Base-by-base conservation (phyloP, 2,797 vertebrate species). In the Pampus argenteus region DNA sequence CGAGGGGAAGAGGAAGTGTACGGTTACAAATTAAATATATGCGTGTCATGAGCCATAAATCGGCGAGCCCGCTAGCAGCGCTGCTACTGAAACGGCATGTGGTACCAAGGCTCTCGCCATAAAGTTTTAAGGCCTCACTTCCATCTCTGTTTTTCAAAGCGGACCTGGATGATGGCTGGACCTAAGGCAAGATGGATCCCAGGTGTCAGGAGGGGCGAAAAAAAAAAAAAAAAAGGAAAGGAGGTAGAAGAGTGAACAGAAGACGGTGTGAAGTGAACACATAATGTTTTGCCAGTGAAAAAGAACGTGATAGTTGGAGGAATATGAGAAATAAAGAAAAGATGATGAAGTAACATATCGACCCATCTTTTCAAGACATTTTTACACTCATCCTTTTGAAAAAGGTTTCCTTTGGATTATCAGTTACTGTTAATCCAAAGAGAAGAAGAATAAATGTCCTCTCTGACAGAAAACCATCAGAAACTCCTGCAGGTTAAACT, bases 11-110 rank as follows among this genome's bases (percentile, higher is more conserved):
- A 96, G 98, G 97, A 98, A 98, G 97, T 98, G 94, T 98, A 96
- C 93, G 96, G 97, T 99, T 98, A 96, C 97, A 98, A 96, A 98
- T 97, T 96, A 97, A 97, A 98, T 96, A 95, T 96, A 95, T 96
- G 93, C 88, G 84, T 96, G 97, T 97, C 96, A 94, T 95, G 96
- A 95, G 93, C 93, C 92, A 95, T 97, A 97, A 98, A 98, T 98
- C 94, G 93, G 85, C 79, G 40, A 86, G 76, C 84, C 88, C 85
- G 94, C 94, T 91, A 94, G 94, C 88, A 92, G 94, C 85, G 14
- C 81, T 34, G 91, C 93, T 93, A 77, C 95, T 92, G 92, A 88
- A 91, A 91, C 86, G 86, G 89, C 95, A 93, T 91, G 91, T 82
- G 88, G 92, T 86, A 89, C 84, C 78, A 82, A 87, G 82, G 67